Base-by-base conservation (phyloP, 2,113 vertebrate species). In the Syngnathus typhle region DNA sequence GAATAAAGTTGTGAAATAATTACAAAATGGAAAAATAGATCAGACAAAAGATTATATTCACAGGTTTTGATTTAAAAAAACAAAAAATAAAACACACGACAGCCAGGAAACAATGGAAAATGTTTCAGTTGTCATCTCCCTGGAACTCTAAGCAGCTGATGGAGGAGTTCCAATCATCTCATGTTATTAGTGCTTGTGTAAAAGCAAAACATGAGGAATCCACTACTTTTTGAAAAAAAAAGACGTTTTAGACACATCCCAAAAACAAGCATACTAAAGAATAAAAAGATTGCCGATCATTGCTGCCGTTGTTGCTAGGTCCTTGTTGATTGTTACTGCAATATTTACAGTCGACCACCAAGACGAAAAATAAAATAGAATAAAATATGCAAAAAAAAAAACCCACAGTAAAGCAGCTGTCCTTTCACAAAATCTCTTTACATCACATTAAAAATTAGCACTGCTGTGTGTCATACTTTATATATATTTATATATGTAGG, bases 1-100 rank as follows among this genome's bases (percentile, higher is more conserved):
- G 83, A 91, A 89, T 88, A 87, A 87, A 91, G 84, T 77, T 84
- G 86, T 84, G 84, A 88, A 87, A 84, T 84, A 89, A 88, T 90
- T 88, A 88, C 84, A 89, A 88, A 90, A 90, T 87, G 78, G 71
- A 87, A 84, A 83, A 87, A 85, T 68, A 84, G 75, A 88, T 87
- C 82, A 85, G 75, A 85, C 67, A 89, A 83, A 60, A 77, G 76
- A 83, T 88, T 73, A 62, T 87, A 87, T 90, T 90, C 86, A 89
- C 86, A 91, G 82, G 82, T 79, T 90, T 58, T 87, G 85, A 90
- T 91, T 86, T 37, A 73, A 87, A 80, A 78, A 74, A 83, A 71
- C 81, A 79, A 80, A 81, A 62, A 56, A 80, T 68, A 64, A 77
- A 55, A 80, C 66, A 62, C 38, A 74, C 74, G 65, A 73, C 74